phyloP scores from a whole-genome alignment of 2,113 vertebrate species.

The Stegostoma tigrinum region DNA sequence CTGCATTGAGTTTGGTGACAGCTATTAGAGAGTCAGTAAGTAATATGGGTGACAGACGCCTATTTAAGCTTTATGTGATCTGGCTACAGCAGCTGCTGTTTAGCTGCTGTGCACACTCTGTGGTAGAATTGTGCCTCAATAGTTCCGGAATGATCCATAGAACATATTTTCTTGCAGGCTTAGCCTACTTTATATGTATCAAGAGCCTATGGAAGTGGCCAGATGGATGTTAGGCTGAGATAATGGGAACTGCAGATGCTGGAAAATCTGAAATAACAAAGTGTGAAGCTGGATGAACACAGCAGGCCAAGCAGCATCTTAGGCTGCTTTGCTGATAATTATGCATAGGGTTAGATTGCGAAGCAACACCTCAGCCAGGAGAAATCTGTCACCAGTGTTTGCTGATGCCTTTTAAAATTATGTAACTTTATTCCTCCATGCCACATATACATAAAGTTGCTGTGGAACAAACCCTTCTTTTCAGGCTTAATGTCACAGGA shows the following conservation, averaged over 20 bases:
- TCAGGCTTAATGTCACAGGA: background rate
- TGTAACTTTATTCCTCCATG: background rate
- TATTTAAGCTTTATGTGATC: background rate
- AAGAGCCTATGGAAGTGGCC: constrained; percentile 35
- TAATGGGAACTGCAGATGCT: too few relatives aligned
- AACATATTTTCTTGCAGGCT: background rate
- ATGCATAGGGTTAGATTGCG: background rate
- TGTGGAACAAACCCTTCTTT: background rate
- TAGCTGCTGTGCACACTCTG: background rate
- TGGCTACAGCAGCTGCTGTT: background rate
- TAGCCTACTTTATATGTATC: background rate
- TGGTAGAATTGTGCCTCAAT: background rate
- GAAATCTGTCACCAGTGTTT: background rate
- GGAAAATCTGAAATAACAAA: too few relatives aligned
- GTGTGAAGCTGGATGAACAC: too few relatives aligned
- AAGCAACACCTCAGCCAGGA: background rate
- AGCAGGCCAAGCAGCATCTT: too few relatives aligned
- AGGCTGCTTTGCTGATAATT: constrained; percentile 36
- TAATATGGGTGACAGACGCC: background rate
- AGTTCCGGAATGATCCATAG: constrained; percentile 24
- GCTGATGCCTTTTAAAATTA: background rate
- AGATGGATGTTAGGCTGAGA: constrained; percentile 38
- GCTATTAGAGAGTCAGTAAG: background rate
- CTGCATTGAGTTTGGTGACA: background rate
- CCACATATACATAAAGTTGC: background rate